Evolutionary conservation across 2,113 vertebrate genomes (phyloP).

Genomic region (Paramormyrops kingsleyae): DNA sequence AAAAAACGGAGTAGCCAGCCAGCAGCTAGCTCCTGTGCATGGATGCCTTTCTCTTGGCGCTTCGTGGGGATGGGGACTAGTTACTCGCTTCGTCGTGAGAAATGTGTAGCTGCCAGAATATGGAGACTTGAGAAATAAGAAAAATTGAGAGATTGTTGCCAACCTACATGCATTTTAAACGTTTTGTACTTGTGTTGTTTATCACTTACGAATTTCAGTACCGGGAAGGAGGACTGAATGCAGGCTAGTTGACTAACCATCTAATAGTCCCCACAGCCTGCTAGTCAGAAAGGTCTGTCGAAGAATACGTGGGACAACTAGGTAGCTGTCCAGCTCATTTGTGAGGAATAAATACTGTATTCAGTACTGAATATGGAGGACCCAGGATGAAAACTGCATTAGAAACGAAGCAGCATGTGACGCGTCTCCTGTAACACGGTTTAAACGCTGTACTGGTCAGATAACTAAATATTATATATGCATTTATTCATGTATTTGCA

Average conservation of each 20-base stretch:
- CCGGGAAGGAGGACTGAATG: background rate
- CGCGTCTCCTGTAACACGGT: background rate
- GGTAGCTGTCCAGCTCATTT: background rate
- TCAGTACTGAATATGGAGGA: background rate
- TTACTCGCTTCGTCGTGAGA: background rate
- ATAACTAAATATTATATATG: background rate
- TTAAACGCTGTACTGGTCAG: background rate
- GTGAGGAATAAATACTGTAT: background rate
- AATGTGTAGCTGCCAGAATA: background rate
- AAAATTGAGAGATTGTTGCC: background rate
- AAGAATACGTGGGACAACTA: constrained; percentile 8
- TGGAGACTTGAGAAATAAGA: background rate
- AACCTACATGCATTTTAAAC: background rate
- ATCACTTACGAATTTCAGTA: background rate
- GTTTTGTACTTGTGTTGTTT: background rate
- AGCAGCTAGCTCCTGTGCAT: constrained; percentile 7
- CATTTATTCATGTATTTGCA: background rate
- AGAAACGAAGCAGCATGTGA: constrained; percentile 7
- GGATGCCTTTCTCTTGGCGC: constrained; percentile 22
- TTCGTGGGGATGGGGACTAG: constrained; percentile 15
- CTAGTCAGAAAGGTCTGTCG: constrained; percentile 11
- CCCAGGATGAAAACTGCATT: background rate
- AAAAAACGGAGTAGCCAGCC: background rate
- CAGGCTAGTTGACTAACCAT: background rate
- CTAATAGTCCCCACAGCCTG: background rate